Conservation (phyloP, 2,113 vertebrate genomes). For the Rhipidura dahli region DNA sequence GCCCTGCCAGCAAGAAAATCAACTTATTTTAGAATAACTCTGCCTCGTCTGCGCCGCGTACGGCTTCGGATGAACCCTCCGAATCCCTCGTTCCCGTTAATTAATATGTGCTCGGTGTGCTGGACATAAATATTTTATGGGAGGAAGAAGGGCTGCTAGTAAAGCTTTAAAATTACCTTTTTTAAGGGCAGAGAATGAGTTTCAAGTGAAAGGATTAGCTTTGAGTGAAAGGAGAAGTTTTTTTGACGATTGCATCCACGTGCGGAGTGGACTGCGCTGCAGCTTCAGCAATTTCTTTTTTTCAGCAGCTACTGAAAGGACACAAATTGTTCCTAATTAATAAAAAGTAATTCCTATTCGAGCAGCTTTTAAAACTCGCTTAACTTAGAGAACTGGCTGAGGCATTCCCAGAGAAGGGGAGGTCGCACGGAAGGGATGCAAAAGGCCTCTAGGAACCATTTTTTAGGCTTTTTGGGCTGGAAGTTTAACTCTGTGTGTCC, state of each 20-base stretch:
- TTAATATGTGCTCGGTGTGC: not conserved
- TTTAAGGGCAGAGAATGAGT: not conserved
- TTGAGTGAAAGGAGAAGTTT: not conserved
- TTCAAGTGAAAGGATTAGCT: not conserved
- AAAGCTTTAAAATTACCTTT: not conserved
- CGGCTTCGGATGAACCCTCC: rapidly evolving
- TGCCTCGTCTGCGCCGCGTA: rapidly evolving
- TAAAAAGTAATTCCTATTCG: not conserved
- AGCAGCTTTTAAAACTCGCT: not conserved
- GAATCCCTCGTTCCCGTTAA: not conserved
- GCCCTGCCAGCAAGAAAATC: not conserved
- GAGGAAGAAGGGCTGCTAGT: not conserved
- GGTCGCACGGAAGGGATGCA: not conserved
- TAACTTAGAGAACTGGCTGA: not conserved
- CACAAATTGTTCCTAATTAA: not conserved
- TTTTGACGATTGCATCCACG: not conserved
- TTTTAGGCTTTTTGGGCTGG: not conserved
- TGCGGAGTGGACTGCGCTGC: not conserved
- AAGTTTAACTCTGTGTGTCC: not conserved
- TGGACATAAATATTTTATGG: not conserved
- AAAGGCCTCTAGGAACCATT: not conserved
- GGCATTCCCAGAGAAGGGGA: not conserved
- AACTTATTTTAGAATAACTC: not conserved
- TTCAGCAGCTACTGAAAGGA: not conserved
- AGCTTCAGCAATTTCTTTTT: not conserved